Base-by-base conservation (phyloP, 2,797 vertebrate genomes). In the Melopsittacus undulatus region DNA sequence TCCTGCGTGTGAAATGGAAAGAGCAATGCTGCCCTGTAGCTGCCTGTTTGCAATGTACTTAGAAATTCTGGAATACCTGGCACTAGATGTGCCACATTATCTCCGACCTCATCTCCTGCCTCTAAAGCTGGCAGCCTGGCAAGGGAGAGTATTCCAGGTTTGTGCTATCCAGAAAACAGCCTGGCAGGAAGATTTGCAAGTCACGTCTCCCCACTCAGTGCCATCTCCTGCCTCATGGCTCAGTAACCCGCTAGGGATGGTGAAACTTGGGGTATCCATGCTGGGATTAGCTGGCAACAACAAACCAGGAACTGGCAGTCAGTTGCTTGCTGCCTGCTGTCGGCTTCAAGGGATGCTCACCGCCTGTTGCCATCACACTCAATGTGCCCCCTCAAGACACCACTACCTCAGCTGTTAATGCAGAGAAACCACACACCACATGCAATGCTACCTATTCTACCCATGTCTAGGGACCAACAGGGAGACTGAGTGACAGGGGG, bases 1-100 rank as follows among this genome's bases (percentile, higher is more conserved):
- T 94, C 40, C 63, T 76, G 26, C 1, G 0, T 38, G 38, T 40
- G 68, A 81, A 94, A 89, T 12, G 38, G 85, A 76, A 90, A 82
- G 59, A 92, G 68, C 52, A 67, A 38, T 3, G 57, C 45, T 91
- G 57, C 64, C 54, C 83, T 87, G 74, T 42, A 94, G 76, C 51
- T 96, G 69, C 36, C 67, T 66, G 56, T 63, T 83, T 73, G 59
- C 63, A 42, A 43, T 5, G 29, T 10, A 81, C 83, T 87, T 40
- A 43, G 89, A 87, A 92, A 79, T 69, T 86, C 95, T 90, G 76
- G 40, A 88, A 79, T 89, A 94, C 67, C 86, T 95, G 93, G 90
- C 86, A 92, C 77, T 63, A 86, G 63, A 52, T 51, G 32, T 14
- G 30, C 51, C 4, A 2, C 69, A 79, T 92, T 89, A 92, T 83